Evolutionary conservation across 1,140 invertebrate species (phyloP), one percentile per base, ranked within the genome.

Genomic region (Episyrphus balteatus): DNA sequence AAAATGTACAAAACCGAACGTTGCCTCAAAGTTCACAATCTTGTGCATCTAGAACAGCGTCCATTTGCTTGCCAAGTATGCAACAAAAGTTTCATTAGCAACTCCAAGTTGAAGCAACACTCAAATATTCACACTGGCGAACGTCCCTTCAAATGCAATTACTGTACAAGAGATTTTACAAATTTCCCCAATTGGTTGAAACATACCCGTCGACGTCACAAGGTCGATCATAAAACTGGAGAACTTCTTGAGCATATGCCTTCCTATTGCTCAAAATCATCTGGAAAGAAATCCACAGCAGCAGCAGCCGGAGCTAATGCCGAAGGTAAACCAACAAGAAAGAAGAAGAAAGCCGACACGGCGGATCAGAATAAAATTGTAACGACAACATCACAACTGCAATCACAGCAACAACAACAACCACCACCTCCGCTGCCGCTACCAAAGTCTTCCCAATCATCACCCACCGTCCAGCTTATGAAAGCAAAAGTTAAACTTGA

Each of bases 161-260:
- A 73, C 54, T 78, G 76, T 52, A 64, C 73, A 33, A 69, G 70
- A 3, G 70, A 69, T 42, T 78, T 78, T 54, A 75, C 73, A 7
- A 72, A 75, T 49, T 74, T 73, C 56, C 71, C 73, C 1, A 78
- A 77, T 57, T 75, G 74, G 69, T 55, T 75, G 8, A 78, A 77
- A 58, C 76, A 77, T 52, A 74, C 69, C 1, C 59, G 73, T 31
- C 65, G 73, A 46, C 62, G 71, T 14, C 76, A 78, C 48, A 75
- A 75, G 53, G 69, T 71, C 10, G 73, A 74, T 56, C 72, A 73
- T 50, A 73, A 73, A 54, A 74, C 73, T 11, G 71, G 71, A 26
- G 59, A 69, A 52, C 59, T 62, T 51, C 54, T 73, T 19, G 62
- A 68, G 47, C 63, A 68, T 46, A 70, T 70, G 59, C 62, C 66